A percentile compares a stretch with the other conserved stretches of the same genome.
phyloP scores from a whole-genome alignment of 2,113 vertebrate genomes.

The Alosa alosa region DNA sequence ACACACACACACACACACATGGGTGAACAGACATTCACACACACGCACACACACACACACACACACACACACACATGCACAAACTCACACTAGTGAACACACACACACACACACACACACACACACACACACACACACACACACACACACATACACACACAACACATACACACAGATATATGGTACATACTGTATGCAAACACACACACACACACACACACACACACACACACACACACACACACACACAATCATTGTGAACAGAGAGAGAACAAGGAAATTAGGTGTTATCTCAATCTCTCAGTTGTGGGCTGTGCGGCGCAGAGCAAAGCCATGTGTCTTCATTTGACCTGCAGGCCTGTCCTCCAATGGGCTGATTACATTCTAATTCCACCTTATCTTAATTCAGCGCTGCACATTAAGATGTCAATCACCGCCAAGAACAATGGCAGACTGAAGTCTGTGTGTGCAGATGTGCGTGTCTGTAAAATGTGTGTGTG shows the following conservation, averaged over 20 bases:
- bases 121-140: not conserved
- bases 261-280: constrained; percentile 52
- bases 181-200: too few species aligned
- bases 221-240: constrained; percentile 18
- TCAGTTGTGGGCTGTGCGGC: constrained; percentile 56
- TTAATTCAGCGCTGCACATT: constrained; percentile 69
- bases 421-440: constrained; percentile 70
- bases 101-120: not conserved
- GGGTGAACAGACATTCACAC: not conserved
- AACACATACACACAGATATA: not conserved
- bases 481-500: not conserved
- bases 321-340: constrained; percentile 64
- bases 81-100: not conserved
- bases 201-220: constrained; percentile 16
- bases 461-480: not conserved
- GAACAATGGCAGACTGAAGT: constrained; percentile 43
- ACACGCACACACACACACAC: not conserved
- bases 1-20: not conserved
- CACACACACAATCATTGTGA: constrained; percentile 50
- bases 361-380: constrained; percentile 67
- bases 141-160: not conserved
- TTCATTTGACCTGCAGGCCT: constrained; percentile 64
- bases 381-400: constrained; percentile 76
- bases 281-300: constrained; percentile 61
- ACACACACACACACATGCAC: not conserved